Conservation (phyloP, 2,113 vertebrate genomes). For the Alexandromys fortis region DNA sequence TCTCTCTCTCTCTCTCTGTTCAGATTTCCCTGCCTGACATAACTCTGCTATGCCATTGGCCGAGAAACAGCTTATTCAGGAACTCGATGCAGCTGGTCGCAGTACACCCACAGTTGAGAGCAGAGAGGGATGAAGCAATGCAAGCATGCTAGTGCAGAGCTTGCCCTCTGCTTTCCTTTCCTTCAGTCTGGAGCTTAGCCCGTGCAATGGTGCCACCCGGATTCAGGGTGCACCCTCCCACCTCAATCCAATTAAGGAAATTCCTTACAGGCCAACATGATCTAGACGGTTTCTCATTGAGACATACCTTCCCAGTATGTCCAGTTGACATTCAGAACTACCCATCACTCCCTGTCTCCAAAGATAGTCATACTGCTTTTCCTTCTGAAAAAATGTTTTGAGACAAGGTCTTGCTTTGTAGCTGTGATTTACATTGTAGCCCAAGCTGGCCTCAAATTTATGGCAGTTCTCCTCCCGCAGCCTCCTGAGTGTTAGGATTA, state of each 20-base stretch:
- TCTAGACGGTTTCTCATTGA: neutral
- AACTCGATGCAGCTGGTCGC: neutral
- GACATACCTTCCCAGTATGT: neutral
- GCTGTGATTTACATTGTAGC: neutral
- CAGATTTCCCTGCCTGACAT: too few relatives aligned
- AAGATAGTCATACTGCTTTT: neutral
- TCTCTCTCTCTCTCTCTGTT: too few relatives aligned
- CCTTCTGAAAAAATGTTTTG: neutral
- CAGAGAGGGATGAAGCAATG: neutral
- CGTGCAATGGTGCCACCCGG: accelerated
- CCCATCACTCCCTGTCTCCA: neutral
- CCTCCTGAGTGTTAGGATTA: neutral
- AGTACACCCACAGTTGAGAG: neutral
- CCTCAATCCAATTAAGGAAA: neutral
- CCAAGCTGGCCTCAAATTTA: neutral
- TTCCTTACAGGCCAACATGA: neutral
- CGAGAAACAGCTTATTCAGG: neutral
- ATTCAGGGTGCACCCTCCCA: neutral
- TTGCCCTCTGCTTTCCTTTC: neutral
- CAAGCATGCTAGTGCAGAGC: neutral
- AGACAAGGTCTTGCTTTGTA: neutral
- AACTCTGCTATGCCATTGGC: too few relatives aligned
- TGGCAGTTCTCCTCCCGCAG: neutral
- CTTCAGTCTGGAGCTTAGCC: neutral
- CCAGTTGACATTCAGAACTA: neutral